These are phyloP conservation scores for Embidobia sp. DNA, from an alignment of 2,888 invertebrate species.

Conservation along the genomic window DNA sequence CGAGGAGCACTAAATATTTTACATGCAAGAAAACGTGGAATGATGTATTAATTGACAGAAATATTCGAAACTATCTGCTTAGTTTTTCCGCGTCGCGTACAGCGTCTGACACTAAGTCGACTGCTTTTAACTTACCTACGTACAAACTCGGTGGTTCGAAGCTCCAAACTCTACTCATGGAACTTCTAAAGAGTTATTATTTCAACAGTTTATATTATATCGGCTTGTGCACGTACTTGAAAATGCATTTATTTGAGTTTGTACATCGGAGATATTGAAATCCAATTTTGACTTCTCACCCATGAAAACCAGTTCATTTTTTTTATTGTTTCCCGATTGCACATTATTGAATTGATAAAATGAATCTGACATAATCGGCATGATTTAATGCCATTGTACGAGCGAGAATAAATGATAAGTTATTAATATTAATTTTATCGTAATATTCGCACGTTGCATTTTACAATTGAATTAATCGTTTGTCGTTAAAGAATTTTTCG, in stretches of 20 bases:
- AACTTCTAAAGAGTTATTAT: slow-evolving; percentile 41
- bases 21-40: background rate
- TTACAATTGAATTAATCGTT: background rate
- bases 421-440: too few species aligned
- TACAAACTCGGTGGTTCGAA: slow-evolving; percentile 26
- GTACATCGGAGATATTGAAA: background rate
- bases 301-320: too few species aligned
- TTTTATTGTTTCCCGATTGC: too few species aligned
- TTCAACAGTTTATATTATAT: slow-evolving; percentile 33
- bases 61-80: slow-evolving; percentile 8
- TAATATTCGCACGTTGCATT: background rate
- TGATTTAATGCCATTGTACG: too few species aligned
- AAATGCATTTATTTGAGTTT: slow-evolving; percentile 6
- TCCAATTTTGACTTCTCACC: too few species aligned
- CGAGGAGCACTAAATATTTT: background rate
- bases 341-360: too few species aligned
- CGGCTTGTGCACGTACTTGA: background rate
- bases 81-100: background rate
- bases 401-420: too few species aligned
- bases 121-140: slow-evolving; percentile 45
- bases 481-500: background rate
- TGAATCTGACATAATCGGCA: too few species aligned
- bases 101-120: slow-evolving; percentile 39
- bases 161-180: slow-evolving; percentile 6
- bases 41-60: slow-evolving; percentile 22